Percentiles rank a stretch among this genome's conserved stretches.
phyloP scores from a whole-genome alignment of 2,113 vertebrate genomes.

The Psittacula cyanocephala region DNA sequence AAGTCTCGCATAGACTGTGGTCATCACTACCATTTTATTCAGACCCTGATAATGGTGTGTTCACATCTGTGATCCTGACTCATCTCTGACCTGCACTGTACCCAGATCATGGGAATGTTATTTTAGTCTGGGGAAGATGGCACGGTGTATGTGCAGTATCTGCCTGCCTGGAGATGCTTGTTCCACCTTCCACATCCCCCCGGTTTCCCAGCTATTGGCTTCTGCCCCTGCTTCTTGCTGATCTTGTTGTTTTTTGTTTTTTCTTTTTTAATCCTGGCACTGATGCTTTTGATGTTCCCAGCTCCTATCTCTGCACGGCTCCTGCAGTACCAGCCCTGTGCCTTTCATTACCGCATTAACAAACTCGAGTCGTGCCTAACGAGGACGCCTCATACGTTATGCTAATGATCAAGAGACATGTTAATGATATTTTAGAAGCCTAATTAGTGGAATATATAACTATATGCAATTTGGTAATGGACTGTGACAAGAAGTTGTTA shows the following conservation, averaged over 20 bases:
- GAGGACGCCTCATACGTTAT: constrained; percentile 96
- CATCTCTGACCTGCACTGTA: not conserved
- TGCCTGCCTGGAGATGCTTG: not conserved
- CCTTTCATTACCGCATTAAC: constrained; percentile 89
- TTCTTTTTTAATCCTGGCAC: not conserved
- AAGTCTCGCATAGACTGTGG: fast-evolving
- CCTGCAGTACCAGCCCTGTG: constrained; percentile 60
- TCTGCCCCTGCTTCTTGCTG: not conserved
- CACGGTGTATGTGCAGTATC: fast-evolving
- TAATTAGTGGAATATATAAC: constrained; percentile 99
- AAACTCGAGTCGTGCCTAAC: constrained; percentile 88
- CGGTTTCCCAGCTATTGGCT: not conserved
- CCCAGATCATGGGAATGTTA: not conserved
- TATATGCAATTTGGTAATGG: constrained; percentile 97
- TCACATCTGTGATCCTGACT: not conserved
- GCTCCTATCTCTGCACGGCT: constrained; percentile 42
- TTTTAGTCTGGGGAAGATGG: not conserved
- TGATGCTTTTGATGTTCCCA: constrained; percentile 45
- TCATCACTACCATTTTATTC: not conserved
- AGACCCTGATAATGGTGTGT: fast-evolving
- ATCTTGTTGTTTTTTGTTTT: not conserved
- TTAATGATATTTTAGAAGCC: constrained; percentile 99
- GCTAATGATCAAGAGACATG: constrained; percentile 99
- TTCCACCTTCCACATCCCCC: not conserved
- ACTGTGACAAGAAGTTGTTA: constrained; percentile 91